Evolutionary conservation across 2,113 vertebrate species (phyloP), one percentile per base, ranked within the genome.

Genomic region (Ceuthmochares aereus): DNA sequence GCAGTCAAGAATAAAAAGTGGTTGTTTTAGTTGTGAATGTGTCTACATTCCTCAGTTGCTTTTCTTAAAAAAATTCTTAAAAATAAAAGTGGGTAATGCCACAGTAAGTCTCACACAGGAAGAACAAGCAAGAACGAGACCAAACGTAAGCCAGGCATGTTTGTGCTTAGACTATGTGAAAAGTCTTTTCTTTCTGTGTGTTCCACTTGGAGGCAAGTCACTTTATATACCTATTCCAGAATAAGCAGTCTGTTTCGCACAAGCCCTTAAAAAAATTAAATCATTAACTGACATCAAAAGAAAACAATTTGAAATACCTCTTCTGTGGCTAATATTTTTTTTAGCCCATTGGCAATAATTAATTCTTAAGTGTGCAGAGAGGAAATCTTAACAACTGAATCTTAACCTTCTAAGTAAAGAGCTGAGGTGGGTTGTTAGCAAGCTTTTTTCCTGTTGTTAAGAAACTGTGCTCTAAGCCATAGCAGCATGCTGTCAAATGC

Each of bases 1-100:
- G 69, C 64, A 97, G 91, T 87, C 83, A 93, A 43, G 67, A 96
- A 87, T 79, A 86, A 90, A 89, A 89, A 88, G 42, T 81, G 59
- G 16, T 87, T 96, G 37, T 90, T 98, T 95, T 89, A 76, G 81
- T 75, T 91, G 80, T 86, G 94, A 94, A 63, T 90, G 60, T 69
- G 84, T 89, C 87, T 91, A 75, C 64, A 64, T 90, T 94, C 62
- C 51, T 58, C 85, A 70, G 84, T 22, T 75, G 21, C 68, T 91
- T 89, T 88, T 94, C 74, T 89, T 58, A 75, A 64, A 67, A 89
- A 5, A 30, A 43, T 56, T 34, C 62, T 84, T 82, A 80, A 96
- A 97, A 85, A 84, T 92, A 80, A 92, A 92, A 82, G 23, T 70
- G 72, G 79, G 59, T 74, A 87, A 60, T 81, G 52, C 20, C 90